Conservation (phyloP, 2,113 vertebrate species). For the Ceyx melanurus region DNA sequence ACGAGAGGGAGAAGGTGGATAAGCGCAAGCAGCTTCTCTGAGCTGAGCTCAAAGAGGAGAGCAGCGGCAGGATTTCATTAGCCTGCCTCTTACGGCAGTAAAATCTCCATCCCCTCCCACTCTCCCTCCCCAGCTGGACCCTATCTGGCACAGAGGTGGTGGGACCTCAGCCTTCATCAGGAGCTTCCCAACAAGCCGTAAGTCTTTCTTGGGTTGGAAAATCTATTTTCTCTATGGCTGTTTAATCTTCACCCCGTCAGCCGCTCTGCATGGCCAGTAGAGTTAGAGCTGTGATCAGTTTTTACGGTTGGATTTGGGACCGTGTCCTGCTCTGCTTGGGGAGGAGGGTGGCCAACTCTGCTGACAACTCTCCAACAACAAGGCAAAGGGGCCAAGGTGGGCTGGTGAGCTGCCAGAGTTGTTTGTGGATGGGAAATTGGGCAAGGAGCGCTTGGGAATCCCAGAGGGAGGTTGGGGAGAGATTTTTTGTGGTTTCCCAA, state of each 20-base stretch:
- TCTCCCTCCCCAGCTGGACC: background rate
- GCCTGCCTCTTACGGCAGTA: conserved; percentile 63
- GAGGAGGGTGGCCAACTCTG: background rate
- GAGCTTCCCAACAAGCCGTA: conserved; percentile 16
- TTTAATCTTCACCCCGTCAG: background rate
- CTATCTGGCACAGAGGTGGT: background rate
- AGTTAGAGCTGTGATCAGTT: background rate
- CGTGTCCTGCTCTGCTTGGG: background rate
- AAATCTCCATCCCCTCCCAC: conserved; percentile 52
- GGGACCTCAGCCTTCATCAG: conserved; percentile 4
- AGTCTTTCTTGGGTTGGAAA: background rate
- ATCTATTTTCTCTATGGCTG: background rate
- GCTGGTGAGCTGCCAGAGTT: background rate
- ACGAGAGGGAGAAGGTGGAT: background rate
- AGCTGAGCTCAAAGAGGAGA: background rate
- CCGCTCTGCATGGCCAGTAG: accelerated
- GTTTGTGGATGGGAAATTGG: background rate
- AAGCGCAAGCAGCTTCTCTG: background rate
- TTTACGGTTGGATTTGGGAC: background rate
- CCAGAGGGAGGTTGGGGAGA: background rate
- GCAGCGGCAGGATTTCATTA: background rate
- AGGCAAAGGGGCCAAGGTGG: background rate
- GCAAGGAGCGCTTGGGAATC: background rate
- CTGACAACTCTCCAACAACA: accelerated
- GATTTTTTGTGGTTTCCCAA: background rate